Evolutionary conservation across 2,888 invertebrate genomes (phyloP).

Genomic region (Herminia tarsipennalis): DNA sequence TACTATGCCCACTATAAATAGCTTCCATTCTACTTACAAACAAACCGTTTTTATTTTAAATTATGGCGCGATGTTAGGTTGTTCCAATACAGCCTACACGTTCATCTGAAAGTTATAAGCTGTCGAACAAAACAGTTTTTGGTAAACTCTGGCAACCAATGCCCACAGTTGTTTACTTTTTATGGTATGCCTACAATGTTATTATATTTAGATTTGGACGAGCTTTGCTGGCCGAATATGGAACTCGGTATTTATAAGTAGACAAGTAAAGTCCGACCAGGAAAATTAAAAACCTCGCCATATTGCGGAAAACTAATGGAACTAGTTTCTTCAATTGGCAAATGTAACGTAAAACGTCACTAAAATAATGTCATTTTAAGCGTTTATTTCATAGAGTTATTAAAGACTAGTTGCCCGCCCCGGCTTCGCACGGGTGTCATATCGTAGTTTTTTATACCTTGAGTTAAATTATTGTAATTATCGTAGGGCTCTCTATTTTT

Average conservation of each 20-base stretch:
- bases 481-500: no score
- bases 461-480: no score
- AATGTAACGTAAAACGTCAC: no score
- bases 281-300: no score
- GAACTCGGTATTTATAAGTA: not conserved
- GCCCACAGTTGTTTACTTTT: slow-evolving; percentile 34
- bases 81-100: slow-evolving; percentile 30
- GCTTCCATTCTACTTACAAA: slow-evolving; percentile 6
- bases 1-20: no score
- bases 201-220: slow-evolving; percentile 22
- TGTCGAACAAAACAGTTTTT: slow-evolving; percentile 30
- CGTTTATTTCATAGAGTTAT: no score
- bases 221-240: slow-evolving; percentile 1
- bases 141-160: slow-evolving; percentile 31
- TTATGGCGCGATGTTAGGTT: slow-evolving; percentile 13
- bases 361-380: no score
- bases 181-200: slow-evolving; percentile 21
- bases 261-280: no score
- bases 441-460: no score
- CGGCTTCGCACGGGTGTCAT: no score
- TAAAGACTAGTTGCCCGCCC: no score
- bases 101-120: slow-evolving; percentile 24
- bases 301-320: not conserved
- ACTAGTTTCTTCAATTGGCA: no score
- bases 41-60: slow-evolving; percentile 14